Percentiles rank a stretch among this genome's conserved stretches.
Conservation (phyloP, 2,888 invertebrate genomes). For the Heliconius hortense region DNA sequence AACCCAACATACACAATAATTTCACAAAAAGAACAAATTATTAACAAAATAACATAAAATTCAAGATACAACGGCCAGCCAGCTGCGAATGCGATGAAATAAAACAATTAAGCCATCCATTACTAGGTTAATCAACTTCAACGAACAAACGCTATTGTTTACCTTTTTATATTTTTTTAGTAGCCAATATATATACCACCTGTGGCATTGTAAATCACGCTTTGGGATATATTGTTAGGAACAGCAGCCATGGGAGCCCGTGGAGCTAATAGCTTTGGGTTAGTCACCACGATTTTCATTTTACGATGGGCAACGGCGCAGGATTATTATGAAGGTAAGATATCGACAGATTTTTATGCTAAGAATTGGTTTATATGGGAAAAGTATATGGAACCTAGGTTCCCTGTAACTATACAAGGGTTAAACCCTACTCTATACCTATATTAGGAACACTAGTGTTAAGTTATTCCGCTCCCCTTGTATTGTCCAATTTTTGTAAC, state of each 20-base stretch:
- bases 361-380: neutral
- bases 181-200: constrained; percentile 64
- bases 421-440: too few relatives aligned
- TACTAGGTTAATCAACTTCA: constrained; percentile 56
- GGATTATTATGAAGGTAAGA: constrained; percentile 60
- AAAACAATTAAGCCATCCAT: constrained; percentile 38
- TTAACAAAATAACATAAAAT: neutral
- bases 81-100: constrained; percentile 32
- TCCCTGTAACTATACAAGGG: too few relatives aligned
- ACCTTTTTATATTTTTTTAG: constrained; percentile 51
- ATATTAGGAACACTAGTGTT: neutral
- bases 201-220: constrained; percentile 50
- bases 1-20: neutral
- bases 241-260: constrained; percentile 34
- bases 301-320: constrained; percentile 51
- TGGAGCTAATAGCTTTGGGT: constrained; percentile 26
- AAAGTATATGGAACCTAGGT: neutral
- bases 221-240: constrained; percentile 38
- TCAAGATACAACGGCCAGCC: neutral
- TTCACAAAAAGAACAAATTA: neutral
- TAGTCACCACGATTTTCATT: constrained; percentile 42
- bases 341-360: neutral
- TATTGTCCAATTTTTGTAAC: neutral
- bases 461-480: neutral
- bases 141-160: constrained; percentile 63